phyloP scores from a whole-genome alignment of 2,888 invertebrate species.

The Drosophila fulvimacula region DNA sequence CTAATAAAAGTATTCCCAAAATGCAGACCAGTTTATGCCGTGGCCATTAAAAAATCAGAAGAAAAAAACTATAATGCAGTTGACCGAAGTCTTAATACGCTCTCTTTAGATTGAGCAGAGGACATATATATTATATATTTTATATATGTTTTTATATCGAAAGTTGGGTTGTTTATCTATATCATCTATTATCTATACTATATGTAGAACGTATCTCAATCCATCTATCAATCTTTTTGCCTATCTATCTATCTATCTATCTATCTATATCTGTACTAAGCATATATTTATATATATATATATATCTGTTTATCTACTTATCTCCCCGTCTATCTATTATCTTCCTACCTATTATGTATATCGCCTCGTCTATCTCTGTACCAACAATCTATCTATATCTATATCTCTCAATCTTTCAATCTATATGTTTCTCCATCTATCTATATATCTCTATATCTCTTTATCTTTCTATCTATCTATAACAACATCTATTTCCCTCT shows the following conservation, averaged over 20 bases:
- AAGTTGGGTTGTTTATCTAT: too few relatives aligned
- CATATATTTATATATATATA: not conserved
- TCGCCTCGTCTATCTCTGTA: too few relatives aligned
- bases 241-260: not conserved
- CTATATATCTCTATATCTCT: not conserved
- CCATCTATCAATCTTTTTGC: not conserved
- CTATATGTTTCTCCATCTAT: too few relatives aligned
- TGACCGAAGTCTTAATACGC: not conserved
- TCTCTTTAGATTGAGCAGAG: not conserved
- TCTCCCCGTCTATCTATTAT: not conserved
- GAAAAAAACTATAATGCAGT: not conserved
- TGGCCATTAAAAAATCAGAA: not conserved
- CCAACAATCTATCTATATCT: too few relatives aligned
- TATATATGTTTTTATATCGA: too few relatives aligned
- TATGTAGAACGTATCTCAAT: too few relatives aligned
- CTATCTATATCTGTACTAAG: not conserved
- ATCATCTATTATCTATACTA: not conserved
- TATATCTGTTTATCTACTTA: too few relatives aligned
- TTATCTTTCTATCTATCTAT: not conserved
- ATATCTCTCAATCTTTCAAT: too few relatives aligned
- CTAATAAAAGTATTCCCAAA: not conserved
- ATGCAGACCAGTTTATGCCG: constrained; percentile 3
- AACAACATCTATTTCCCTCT: not conserved
- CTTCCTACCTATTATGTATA: too few relatives aligned
- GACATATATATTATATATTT: too few relatives aligned